A percentile compares a stretch with the other conserved stretches of the same genome.
phyloP scores from a whole-genome alignment of 2,888 invertebrate genomes.

The Spilarctia lutea region DNA sequence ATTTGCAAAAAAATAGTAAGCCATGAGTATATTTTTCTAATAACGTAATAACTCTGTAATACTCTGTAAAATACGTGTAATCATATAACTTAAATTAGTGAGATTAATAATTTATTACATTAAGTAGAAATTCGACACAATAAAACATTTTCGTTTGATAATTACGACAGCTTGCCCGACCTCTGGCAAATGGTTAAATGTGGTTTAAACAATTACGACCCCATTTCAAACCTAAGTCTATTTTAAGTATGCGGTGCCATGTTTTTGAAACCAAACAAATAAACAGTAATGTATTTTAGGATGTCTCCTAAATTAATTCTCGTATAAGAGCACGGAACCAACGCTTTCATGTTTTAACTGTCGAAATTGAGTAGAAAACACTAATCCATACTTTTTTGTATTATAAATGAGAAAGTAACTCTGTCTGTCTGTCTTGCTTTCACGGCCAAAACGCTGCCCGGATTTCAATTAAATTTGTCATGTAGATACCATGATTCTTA shows the following conservation, averaged over 20 bases:
- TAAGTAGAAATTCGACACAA: background rate
- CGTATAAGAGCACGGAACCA: background rate
- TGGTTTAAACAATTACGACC: background rate
- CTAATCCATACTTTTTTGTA: too few species aligned
- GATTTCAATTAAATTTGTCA: too few species aligned
- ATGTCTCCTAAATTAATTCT: background rate
- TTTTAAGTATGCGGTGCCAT: background rate
- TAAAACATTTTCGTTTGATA: background rate
- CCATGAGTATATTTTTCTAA: background rate
- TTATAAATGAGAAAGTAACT: too few species aligned
- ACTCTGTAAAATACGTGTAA: too few species aligned
- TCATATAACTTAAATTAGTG: background rate
- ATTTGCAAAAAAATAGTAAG: background rate
- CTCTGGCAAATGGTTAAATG: background rate
- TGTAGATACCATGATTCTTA: too few species aligned
- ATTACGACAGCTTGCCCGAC: background rate
- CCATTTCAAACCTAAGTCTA: background rate
- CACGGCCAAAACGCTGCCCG: too few species aligned
- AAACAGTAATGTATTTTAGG: background rate
- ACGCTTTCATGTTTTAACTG: background rate
- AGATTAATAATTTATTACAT: background rate
- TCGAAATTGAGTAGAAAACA: background rate
- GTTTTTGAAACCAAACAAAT: background rate
- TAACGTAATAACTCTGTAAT: background rate
- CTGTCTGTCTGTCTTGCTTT: too few species aligned